These are phyloP conservation scores for Tryphoninae sp. DNA, from an alignment of 2,888 invertebrate species.

Conservation along the genomic window DNA sequence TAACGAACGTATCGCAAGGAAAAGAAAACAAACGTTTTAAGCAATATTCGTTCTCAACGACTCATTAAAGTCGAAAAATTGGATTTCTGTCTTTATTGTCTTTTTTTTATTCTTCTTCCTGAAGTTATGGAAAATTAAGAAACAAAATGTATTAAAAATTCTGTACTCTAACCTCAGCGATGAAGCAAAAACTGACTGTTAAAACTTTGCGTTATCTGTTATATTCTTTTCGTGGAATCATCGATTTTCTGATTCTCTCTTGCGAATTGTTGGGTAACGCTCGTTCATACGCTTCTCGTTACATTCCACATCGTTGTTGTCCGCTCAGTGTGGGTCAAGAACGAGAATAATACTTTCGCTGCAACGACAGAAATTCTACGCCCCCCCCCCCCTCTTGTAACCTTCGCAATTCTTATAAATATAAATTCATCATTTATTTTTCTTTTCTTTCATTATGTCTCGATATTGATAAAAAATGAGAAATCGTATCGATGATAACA, in stretches of 20 bases:
- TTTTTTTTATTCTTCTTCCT: not conserved
- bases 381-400: not conserved
- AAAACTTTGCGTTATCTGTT: no score
- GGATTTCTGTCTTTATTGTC: not conserved
- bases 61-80: not conserved
- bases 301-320: not conserved
- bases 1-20: not conserved
- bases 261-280: not conserved
- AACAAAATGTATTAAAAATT: no score
- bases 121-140: no score
- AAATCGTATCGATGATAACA: no score
- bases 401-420: not conserved
- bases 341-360: not conserved
- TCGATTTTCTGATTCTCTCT: not conserved
- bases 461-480: not conserved
- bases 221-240: not conserved
- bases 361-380: not conserved
- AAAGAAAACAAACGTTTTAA: no score
- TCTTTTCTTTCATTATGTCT: not conserved
- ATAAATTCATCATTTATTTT: not conserved
- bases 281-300: not conserved
- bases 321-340: not conserved
- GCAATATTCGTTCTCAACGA: no score
- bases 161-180: no score
- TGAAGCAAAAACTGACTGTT: no score